Evolutionary conservation across 2,113 vertebrate genomes (phyloP), one percentile per base, ranked within the genome.

Genomic region (Cichladusa arquata): DNA sequence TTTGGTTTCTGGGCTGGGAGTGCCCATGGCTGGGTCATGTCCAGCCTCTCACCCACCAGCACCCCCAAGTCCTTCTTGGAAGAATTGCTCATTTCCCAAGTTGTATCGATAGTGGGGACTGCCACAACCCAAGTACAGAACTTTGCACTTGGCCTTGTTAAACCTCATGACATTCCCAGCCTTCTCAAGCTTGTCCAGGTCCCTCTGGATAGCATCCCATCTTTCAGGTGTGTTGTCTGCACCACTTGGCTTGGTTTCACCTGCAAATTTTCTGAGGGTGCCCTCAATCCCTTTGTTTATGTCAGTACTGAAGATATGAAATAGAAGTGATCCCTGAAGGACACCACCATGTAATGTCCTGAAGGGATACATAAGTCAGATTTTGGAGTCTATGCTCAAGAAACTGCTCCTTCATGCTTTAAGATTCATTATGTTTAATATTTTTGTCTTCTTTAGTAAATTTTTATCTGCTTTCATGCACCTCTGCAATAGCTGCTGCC

Each of bases 281-380:
- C 7, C 11, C 38, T 47, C 9, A 9, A 60, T 31, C 9, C 24
- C 11, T n/a, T 45, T 38, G 12, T 20, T 28, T 38, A 5, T 8
- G 5, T n/a, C n/a, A 36, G 23, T 29, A 53, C 47, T 34, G 53
- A 81, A 60, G 24, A 34, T 74, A 45, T 12, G 9, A 53, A 67
- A 60, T 61, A 24, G 19, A 51, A 81, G 6, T 81, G 6, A 8
- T 31, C 11, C 19, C n/a, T 67, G 24, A 45, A 67, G 9, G n/a
- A 45, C 45, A 58, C 11, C 6, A 45, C 38, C 4, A 25, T 50
- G 25, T 57, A 48, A 24, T 57, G 61, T 82, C 14, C 50, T 80
- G 29, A 72, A 76, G 24, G 38, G 40, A 25, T 23, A 14, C 0
- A 0, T 29, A 82, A n/a, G 8, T 10, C 56, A 0, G 1, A 0